Conservation (phyloP, 1,140 invertebrate species). For the Muscidifurax raptorellus region DNA sequence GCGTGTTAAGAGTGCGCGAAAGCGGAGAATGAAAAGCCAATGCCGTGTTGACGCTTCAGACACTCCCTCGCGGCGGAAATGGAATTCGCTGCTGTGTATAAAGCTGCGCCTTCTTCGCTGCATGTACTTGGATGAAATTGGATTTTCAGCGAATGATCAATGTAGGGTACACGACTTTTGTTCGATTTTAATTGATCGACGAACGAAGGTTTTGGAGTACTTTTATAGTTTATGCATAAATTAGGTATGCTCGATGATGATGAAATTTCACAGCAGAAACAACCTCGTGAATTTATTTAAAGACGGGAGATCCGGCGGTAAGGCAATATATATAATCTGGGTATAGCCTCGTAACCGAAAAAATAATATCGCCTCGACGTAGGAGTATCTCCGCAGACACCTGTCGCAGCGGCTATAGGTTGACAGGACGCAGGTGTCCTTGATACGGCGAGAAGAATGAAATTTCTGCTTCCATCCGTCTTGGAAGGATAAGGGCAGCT, state of each 20-base stretch:
- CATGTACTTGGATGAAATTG: not conserved
- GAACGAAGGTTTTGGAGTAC: no score
- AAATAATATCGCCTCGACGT: not conserved
- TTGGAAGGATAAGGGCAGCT: not conserved
- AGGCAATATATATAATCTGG: no score
- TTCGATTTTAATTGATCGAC: no score
- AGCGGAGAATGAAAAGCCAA: not conserved
- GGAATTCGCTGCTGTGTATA: not conserved
- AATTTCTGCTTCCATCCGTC: not conserved
- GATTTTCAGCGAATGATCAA: no score
- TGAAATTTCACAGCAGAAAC: no score
- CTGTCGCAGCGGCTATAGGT: not conserved
- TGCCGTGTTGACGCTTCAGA: not conserved
- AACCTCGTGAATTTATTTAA: no score
- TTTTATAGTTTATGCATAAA: no score
- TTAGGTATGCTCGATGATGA: no score
- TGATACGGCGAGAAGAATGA: not conserved
- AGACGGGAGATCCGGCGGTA: no score
- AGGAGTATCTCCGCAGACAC: not conserved
- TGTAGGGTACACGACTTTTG: no score
- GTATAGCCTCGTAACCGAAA: not conserved
- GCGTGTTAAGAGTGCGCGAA: not conserved
- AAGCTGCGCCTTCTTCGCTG: not conserved
- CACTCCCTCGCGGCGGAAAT: not conserved
- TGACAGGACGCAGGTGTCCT: not conserved